Base-by-base conservation (phyloP, 1,140 invertebrate genomes). In the Lithobius niger region DNA sequence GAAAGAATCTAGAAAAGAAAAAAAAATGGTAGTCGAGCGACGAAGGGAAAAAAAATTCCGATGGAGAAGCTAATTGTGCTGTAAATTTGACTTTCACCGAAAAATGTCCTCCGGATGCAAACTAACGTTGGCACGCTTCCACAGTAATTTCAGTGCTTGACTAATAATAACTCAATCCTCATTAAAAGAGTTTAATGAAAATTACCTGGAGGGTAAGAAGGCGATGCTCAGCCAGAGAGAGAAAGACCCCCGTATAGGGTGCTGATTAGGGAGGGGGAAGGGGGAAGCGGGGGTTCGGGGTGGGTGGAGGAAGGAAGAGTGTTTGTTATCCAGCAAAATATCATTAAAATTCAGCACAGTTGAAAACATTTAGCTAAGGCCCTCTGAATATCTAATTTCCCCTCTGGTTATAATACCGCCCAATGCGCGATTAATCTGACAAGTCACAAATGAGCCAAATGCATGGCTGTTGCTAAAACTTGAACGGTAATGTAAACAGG, bases 331-430 rank as follows among this genome's bases (percentile, higher is more conserved):
- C 24, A 3, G 48, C 48, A 50, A 24, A 50, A 26, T 50, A 50
- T 50, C 48, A 50, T 50, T 50, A 50, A 50, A 50, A 50, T 50
- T 50, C 48, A 50, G 27, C 48, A 27, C 48, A 50, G 48, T 26
- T 50, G 48, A 50, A 50, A 50, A 50, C 48, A 50, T 50, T 50
- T 50, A 50, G 24, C 48, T 27, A n/a, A 10, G 3, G 48, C 22
- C n/a, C n/a, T n/a, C 24, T 27, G 48, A 50, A 50, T 50, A 27
- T 50, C 48, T 50, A 50, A 50, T 50, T 50, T 27, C 48, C 48
- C 48, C 25, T 24, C 48, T 26, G 27, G 48, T 27, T 50, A 50
- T 27, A 26, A 50, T 50, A 21, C 44, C 10, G 27, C 48, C 13
- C 22, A 26, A 21, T 25, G 27, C 19, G 48, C 43, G 6, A 3